A percentile compares a stretch with the other conserved stretches of the same genome.
phyloP scores from a whole-genome alignment of 2,113 vertebrate genomes.

The Spheniscus mendiculus region DNA sequence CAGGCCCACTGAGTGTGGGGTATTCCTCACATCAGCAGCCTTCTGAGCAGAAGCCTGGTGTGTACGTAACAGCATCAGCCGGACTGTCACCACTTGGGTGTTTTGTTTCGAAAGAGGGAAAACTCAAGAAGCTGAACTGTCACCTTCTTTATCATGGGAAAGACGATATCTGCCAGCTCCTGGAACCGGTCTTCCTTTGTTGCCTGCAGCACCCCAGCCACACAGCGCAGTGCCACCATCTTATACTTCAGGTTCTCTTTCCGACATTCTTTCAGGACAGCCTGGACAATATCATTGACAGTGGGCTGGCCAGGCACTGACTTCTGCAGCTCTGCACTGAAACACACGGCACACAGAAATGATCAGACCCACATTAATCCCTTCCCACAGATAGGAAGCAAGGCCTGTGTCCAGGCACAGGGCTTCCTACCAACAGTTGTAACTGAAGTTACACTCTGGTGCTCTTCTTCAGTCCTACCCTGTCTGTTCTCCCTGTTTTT shows the following conservation, averaged over 20 bases:
- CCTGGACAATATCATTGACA: conserved; percentile 80
- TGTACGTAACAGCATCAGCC: neutral
- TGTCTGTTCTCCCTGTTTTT: neutral
- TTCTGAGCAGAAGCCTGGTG: neutral
- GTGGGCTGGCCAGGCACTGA: conserved; percentile 84
- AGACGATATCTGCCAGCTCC: conserved; percentile 85
- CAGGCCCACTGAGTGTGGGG: neutral
- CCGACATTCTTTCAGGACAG: conserved; percentile 90
- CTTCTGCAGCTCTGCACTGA: conserved; percentile 82
- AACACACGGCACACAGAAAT: neutral
- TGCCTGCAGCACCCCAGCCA: conserved; percentile 83
- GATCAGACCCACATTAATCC: neutral
- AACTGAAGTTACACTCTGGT: neutral
- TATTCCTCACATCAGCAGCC: neutral
- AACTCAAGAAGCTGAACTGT: neutral
- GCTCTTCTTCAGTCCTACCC: neutral
- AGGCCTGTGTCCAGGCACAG: neutral
- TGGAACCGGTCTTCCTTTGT: conserved; percentile 89
- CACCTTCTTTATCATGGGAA: conserved; percentile 96
- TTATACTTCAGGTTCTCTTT: conserved; percentile 92
- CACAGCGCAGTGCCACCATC: conserved; percentile 86
- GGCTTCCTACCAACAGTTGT: neutral
- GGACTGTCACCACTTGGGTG: neutral
- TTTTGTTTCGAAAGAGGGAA: neutral
- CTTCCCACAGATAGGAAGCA: neutral